Conservation (phyloP, 2,888 invertebrate genomes). For the Aquatica leii region DNA sequence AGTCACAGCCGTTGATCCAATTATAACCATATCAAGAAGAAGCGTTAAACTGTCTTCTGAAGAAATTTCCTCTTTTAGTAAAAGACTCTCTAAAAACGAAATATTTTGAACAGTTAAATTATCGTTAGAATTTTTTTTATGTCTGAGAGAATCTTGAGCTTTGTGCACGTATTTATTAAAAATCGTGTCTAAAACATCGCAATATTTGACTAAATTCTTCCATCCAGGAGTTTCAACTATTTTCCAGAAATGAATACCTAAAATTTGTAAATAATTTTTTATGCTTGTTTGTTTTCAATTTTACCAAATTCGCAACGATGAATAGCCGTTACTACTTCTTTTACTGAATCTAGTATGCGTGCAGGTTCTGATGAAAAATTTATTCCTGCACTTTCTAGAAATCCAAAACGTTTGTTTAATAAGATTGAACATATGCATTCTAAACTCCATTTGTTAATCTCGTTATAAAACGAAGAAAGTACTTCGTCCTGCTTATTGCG, state of each 20-base stretch:
- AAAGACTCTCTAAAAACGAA: slow-evolving; percentile 65
- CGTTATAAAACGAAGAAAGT: slow-evolving; percentile 64
- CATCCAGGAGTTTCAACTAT: slow-evolving; percentile 69
- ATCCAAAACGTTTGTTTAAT: slow-evolving; percentile 70
- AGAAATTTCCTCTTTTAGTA: slow-evolving; percentile 65
- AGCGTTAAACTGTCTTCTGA: slow-evolving; percentile 70
- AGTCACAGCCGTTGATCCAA: slow-evolving; percentile 71
- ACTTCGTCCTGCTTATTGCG: slow-evolving; percentile 73
- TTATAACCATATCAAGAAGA: slow-evolving; percentile 71
- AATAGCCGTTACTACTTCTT: slow-evolving; percentile 67
- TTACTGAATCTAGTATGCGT: slow-evolving; percentile 66
- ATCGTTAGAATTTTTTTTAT: slow-evolving; percentile 45
- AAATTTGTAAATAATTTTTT: not conserved
- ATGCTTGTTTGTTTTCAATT: too few relatives aligned
- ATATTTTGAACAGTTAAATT: slow-evolving; percentile 43
- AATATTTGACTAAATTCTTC: slow-evolving; percentile 66
- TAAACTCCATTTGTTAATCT: slow-evolving; percentile 73
- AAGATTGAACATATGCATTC: slow-evolving; percentile 69
- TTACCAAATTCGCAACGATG: slow-evolving; percentile 66
- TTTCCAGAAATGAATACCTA: slow-evolving; percentile 68
- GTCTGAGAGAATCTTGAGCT: slow-evolving; percentile 54
- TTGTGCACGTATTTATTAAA: slow-evolving; percentile 68
- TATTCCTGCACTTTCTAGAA: slow-evolving; percentile 63
- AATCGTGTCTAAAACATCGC: slow-evolving; percentile 69
- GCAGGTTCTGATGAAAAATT: slow-evolving; percentile 66